Evolutionary conservation across 2,888 invertebrate species (phyloP), one percentile per base, ranked within the genome.

Genomic region (Priocnemis perturbator): DNA sequence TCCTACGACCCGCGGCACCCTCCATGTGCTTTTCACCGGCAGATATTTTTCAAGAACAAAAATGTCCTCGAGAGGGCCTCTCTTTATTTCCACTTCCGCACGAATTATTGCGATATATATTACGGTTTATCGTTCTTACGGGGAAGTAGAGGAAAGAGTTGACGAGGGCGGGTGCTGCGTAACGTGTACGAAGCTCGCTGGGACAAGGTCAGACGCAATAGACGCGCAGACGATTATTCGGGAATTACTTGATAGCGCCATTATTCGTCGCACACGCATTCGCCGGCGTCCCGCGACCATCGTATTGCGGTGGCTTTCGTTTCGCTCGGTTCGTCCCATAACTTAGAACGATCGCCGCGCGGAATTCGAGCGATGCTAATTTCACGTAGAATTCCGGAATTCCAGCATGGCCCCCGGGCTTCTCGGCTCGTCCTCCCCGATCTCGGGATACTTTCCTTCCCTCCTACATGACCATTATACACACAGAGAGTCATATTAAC

Each of bases 341-440:
- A 68, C 59, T 67, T 71, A 67, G 56, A 48, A 62, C 44, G 60
- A 48, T 20, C 71, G 67, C 37, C 37, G 48, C 26, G 57, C 71
- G 86, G 85, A 86, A 87, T 88, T 74, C 82, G 79, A 87, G 83
- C 87, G 85, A 86, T 87, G 87, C 85, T 87, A 87, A 88, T 87
- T 86, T 86, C 85, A 78, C 81, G 77, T 80, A 74, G 82, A 77
- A 81, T 83, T 77, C 71, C 65, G 79, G 73, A 81, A 82, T 83
- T 82, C 73, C 77, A 67, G 62, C 62, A 57, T 69, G 47, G 74
- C 73, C 37, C 11, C 64, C 58, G 57, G 37, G 61, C 45, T 15
- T 50, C 60, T 47, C 55, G 37, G 65, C 64, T 72, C 71, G 67
- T 26, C 67, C 60, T 44, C 64, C 67, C 30, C 61, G 60, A 50